A percentile compares a stretch with the other conserved stretches of the same genome.
These are phyloP conservation scores for Sphaerophoria taeniata DNA, from an alignment of 2,888 invertebrate genomes.

Conservation along the genomic window DNA sequence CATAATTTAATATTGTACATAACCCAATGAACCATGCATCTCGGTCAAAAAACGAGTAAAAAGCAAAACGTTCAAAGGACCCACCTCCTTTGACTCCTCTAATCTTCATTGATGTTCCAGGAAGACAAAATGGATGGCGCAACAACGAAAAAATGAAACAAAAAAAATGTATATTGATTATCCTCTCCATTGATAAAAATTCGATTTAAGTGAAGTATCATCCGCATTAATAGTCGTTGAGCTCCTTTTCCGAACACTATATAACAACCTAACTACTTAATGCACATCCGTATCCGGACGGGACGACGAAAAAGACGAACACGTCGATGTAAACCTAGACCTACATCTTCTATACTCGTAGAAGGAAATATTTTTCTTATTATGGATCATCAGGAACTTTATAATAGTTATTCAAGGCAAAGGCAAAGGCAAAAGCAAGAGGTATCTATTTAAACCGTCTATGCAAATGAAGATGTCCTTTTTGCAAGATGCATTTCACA, in stretches of 20 bases:
- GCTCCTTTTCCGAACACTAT: conserved; percentile 27
- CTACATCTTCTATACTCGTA: not conserved
- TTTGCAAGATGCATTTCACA: conserved; percentile 36
- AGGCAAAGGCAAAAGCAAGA: not conserved
- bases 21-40: conserved; percentile 43
- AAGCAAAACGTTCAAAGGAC: not conserved
- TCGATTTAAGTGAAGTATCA: conserved; percentile 65
- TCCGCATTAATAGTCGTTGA: conserved; percentile 50
- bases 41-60: not conserved
- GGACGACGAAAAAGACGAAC: not conserved
- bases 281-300: conserved; percentile 11
- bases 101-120: too few relatives aligned
- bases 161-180: conserved; percentile 31
- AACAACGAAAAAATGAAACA: conserved; percentile 44
- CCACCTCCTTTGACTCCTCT: not conserved
- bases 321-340: too few relatives aligned
- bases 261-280: conserved; percentile 34
- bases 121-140: conserved; percentile 16
- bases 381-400: not conserved
- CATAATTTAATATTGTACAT: conserved; percentile 61
- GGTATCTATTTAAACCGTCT: not conserved
- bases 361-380: conserved; percentile 49
- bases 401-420: not conserved
- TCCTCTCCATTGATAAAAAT: conserved; percentile 57
- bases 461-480: conserved; percentile 42